Evolutionary conservation across 92 coral and sea anemone species (phyloP).

Genomic region (Umimayanthus kanabou): DNA sequence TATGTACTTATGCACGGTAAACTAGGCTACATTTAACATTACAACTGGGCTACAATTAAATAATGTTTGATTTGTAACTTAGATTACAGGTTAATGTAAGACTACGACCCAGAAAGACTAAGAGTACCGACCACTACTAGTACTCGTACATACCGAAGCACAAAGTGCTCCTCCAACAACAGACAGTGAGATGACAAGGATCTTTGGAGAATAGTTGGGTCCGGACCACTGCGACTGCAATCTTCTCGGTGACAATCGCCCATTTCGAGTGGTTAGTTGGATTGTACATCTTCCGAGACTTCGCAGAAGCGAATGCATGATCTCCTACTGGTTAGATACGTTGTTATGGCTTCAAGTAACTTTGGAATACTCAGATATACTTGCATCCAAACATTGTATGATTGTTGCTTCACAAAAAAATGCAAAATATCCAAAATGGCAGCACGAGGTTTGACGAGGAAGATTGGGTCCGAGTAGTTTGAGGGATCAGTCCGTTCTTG

Average conservation of each 20-base stretch:
- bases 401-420: neutral
- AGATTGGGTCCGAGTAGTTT: neutral
- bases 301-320: conserved; percentile 26
- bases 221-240: conserved; percentile 49
- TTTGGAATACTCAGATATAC: neutral
- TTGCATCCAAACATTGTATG: neutral
- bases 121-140: neutral
- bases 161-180: conserved; percentile 46
- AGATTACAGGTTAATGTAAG: too few species aligned
- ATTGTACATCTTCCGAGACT: neutral
- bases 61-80: too few species aligned
- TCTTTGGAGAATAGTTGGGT: conserved; percentile 56
- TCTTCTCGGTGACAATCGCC: neutral
- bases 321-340: neutral
- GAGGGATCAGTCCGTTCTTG: too few species aligned
- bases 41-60: too few species aligned
- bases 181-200: conserved; percentile 45
- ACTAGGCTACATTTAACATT: too few species aligned
- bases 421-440: neutral
- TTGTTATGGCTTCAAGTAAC: neutral
- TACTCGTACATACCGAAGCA: conserved; percentile 43
- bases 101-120: too few species aligned
- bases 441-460: neutral
- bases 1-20: too few species aligned
- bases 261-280: neutral